These are phyloP conservation scores for Clarias platycephalus DNA, from an alignment of 2,797 vertebrate genomes.

Conservation along the genomic window DNA sequence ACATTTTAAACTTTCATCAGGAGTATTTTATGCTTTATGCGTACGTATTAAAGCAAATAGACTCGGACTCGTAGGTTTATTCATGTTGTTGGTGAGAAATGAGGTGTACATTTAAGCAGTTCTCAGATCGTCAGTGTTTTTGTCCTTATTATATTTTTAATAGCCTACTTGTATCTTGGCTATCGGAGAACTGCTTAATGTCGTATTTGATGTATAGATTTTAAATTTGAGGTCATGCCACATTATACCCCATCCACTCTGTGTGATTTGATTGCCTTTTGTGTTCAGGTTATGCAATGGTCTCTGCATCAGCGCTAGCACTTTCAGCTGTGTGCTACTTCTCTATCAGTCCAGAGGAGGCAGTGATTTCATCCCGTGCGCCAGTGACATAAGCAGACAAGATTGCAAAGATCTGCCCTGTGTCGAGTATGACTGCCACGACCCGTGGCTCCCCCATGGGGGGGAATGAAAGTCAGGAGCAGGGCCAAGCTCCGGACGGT, in stretches of 20 bases:
- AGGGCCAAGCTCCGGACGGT: slow-evolving; percentile 94
- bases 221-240: neutral
- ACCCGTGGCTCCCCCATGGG: slow-evolving; percentile 99
- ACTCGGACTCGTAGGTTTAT: neutral
- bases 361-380: slow-evolving; percentile 95
- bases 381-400: slow-evolving; percentile 99
- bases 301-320: slow-evolving; percentile 97
- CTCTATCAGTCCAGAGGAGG: slow-evolving; percentile 92
- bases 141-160: neutral
- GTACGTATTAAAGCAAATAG: neutral
- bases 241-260: neutral
- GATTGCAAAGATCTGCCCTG: slow-evolving; percentile 99
- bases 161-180: neutral
- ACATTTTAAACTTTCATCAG: neutral
- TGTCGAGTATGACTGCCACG: slow-evolving; percentile 99
- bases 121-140: neutral
- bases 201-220: slow-evolving; percentile 2
- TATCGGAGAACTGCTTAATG: neutral
- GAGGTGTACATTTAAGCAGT: neutral
- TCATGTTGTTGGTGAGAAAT: neutral
- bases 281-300: slow-evolving; percentile 97
- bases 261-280: slow-evolving; percentile 34
- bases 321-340: slow-evolving; percentile 90
- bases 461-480: slow-evolving; percentile 99
- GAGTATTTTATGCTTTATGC: neutral